Conservation (phyloP, 2,888 invertebrate genomes). For the Drosophila infuscata region DNA sequence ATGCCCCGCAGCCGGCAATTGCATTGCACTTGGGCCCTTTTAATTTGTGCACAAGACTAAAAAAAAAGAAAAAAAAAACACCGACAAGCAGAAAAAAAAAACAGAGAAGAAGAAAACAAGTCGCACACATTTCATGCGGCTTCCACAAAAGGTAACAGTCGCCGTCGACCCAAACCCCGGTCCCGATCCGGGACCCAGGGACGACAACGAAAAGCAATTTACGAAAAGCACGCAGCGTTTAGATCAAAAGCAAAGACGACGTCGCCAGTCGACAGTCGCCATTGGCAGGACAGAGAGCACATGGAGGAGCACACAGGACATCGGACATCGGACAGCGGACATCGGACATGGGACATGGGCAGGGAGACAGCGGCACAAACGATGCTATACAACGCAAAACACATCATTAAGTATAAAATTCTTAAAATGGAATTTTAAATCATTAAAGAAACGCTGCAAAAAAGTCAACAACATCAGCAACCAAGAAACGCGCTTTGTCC, state of each 20-base stretch:
- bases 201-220: constrained; percentile 81
- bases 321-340: background rate
- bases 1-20: constrained; percentile 70
- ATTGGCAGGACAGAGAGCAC: constrained; percentile 46
- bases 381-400: constrained; percentile 84
- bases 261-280: constrained; percentile 68
- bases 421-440: constrained; percentile 86
- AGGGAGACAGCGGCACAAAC: constrained; percentile 24
- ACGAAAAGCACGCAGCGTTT: constrained; percentile 79
- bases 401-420: constrained; percentile 86
- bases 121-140: constrained; percentile 83
- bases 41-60: constrained; percentile 43
- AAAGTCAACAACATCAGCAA: constrained; percentile 55
- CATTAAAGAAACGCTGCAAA: constrained; percentile 72
- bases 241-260: constrained; percentile 78
- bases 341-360: background rate
- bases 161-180: constrained; percentile 22
- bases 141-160: constrained; percentile 71
- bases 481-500: constrained; percentile 33
- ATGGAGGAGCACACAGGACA: constrained; percentile 7
- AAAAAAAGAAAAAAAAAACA: constrained; percentile 23
- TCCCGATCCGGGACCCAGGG: constrained; percentile 18
- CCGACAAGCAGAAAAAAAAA: constrained; percentile 19
- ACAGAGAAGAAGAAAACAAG: constrained; percentile 53
- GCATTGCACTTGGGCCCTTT: constrained; percentile 58